These are phyloP conservation scores for Platyura marginata DNA, from an alignment of 1,140 invertebrate genomes.

Conservation along the genomic window DNA sequence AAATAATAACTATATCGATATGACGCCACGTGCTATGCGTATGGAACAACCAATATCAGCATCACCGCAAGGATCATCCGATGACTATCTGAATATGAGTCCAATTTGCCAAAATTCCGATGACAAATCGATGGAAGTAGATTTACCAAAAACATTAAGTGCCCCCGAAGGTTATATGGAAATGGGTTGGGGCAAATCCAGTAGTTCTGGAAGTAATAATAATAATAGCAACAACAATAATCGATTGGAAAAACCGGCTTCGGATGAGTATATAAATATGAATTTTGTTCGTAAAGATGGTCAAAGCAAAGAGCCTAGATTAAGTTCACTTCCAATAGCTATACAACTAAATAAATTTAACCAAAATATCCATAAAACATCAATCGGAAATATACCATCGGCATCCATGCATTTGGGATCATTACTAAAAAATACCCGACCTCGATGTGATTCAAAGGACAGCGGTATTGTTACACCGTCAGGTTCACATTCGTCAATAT, in stretches of 20 bases:
- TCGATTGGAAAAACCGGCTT: constrained; percentile 3
- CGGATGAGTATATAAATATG: constrained; percentile 27
- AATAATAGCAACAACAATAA: constrained; percentile 5
- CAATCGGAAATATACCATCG: neutral
- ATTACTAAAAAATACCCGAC: constrained; percentile 4
- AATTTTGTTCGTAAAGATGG: constrained; percentile 11
- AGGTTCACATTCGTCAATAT: constrained; percentile 32
- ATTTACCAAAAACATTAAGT: constrained; percentile 2
- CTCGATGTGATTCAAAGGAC: constrained; percentile 22
- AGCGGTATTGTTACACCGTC: constrained; percentile 29
- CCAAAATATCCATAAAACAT: neutral
- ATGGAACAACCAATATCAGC: neutral
- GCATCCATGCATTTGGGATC: too few relatives aligned
- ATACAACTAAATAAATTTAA: neutral
- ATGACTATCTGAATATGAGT: constrained; percentile 4
- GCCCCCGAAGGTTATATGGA: constrained; percentile 38
- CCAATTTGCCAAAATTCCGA: neutral
- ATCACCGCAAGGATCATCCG: constrained; percentile 19
- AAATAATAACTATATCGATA: constrained; percentile 25
- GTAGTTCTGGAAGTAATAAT: constrained; percentile 6
- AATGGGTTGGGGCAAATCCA: constrained; percentile 29
- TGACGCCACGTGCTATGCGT: constrained; percentile 10
- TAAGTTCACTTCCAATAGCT: neutral
- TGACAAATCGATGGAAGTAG: constrained; percentile 12
- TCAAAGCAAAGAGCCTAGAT: neutral